Evolutionary conservation across 2,888 invertebrate genomes (phyloP).

Genomic region (Drosophila pseudotakahashii): DNA sequence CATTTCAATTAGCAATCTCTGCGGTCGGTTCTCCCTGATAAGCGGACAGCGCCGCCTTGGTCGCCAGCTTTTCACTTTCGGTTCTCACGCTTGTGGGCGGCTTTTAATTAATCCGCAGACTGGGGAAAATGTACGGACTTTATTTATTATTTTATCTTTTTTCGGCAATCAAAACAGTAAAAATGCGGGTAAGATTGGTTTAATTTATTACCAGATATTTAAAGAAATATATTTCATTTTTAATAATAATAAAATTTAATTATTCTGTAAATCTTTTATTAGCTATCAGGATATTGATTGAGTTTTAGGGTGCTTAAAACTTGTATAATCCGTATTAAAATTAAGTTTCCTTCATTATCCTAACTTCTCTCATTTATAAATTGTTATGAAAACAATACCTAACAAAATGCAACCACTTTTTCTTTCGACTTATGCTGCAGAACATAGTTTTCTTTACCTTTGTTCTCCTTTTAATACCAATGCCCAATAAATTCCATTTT

Average conservation of each 20-base stretch:
- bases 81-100: constrained; percentile 56
- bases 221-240: too few species aligned
- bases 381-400: too few species aligned
- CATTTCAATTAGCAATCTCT: constrained; percentile 58
- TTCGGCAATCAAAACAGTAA: neutral
- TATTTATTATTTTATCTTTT: neutral
- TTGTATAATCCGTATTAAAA: too few species aligned
- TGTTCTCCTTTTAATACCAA: neutral
- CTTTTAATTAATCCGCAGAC: constrained; percentile 8
- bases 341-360: too few species aligned
- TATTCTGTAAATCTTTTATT: too few species aligned
- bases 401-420: neutral
- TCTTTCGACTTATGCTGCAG: neutral
- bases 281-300: too few species aligned
- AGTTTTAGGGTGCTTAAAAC: too few species aligned
- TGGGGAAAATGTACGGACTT: neutral
- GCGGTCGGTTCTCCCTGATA: constrained; percentile 44
- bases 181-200: too few species aligned
- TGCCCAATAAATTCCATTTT: constrained; percentile 30
- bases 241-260: too few species aligned
- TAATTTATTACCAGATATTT: too few species aligned
- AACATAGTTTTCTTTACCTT: neutral
- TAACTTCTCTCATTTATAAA: too few species aligned
- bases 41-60: constrained; percentile 34
- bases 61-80: constrained; percentile 47